Evolutionary conservation across 1,140 invertebrate genomes (phyloP), one percentile per base, ranked within the genome.

Genomic region (Drosophila ananassae): DNA sequence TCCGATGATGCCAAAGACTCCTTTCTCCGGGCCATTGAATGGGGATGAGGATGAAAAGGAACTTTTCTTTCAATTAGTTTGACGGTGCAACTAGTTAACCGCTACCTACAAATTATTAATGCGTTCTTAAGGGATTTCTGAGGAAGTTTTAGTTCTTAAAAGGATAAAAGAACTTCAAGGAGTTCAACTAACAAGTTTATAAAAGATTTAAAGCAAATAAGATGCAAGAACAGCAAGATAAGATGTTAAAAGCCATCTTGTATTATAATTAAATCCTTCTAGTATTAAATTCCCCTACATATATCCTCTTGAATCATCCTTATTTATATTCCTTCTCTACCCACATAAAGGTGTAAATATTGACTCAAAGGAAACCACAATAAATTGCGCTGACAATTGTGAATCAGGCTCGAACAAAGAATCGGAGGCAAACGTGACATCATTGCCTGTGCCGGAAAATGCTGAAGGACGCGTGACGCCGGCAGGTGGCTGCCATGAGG

Each of bases 311-410:
- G 2, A 37, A 37, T 4, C 3, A 4, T 3, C 12, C 34, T 12
- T 4, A n/a, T 37, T 37, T 12, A 37, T n/a, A 37, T 37, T n/a
- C 12, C 12, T 51, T 7, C 12, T 28, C 13, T 22, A 1, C 7
- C n/a, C 9, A 8, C n/a, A 13, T 21, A 62, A 52, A 89, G 76
- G 81, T 62, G 83, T 73, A 55, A 77, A 77, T 60, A 83, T 89
- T 73, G 73, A 83, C 77, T 76, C 71, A 9, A 72, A 75, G 60
- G 72, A 73, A 17, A 67, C 75, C 55, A 62, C 77, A 64, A 74
- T 79, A 74, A 85, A 85, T 71, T 47, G 41, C 21, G 62, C 63
- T 71, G 78, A 53, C 50, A 73, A 68, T 10, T 77, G 62, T 64
- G 73, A 79, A 57, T 81, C 58, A 68, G 60, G 56, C 32, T 41